These are phyloP conservation scores for Teleiodes luculella DNA, from an alignment of 2,888 invertebrate genomes.

Conservation along the genomic window DNA sequence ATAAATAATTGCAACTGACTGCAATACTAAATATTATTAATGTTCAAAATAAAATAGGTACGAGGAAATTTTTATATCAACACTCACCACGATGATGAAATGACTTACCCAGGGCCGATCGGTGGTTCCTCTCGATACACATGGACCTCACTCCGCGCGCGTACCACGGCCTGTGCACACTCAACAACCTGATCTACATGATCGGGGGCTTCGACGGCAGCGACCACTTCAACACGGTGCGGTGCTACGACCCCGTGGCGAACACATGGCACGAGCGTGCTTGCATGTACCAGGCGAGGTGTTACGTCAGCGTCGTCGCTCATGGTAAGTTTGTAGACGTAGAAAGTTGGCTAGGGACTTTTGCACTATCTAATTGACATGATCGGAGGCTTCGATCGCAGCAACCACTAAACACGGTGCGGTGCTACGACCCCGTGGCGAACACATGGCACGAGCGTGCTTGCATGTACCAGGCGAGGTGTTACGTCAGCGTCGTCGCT, in stretches of 20 bases:
- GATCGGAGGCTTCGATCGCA: slow-evolving; percentile 91
- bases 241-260: slow-evolving; percentile 87
- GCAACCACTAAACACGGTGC: slow-evolving; percentile 86
- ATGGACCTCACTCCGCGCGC: slow-evolving; percentile 84
- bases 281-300: slow-evolving; percentile 88
- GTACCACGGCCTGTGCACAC: slow-evolving; percentile 87
- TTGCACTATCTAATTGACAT: slow-evolving; percentile 66
- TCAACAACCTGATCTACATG: slow-evolving; percentile 85
- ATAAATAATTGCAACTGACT: no score
- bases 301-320: slow-evolving; percentile 87
- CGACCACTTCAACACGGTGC: slow-evolving; percentile 86
- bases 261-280: slow-evolving; percentile 87
- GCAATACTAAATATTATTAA: no score
- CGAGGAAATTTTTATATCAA: no score
- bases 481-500: slow-evolving; percentile 87
- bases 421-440: slow-evolving; percentile 87
- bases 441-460: slow-evolving; percentile 87
- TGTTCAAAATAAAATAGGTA: no score
- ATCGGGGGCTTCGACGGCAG: slow-evolving; percentile 91
- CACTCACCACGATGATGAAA: no score
- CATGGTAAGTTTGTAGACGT: slow-evolving; percentile 62
- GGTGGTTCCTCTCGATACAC: slow-evolving; percentile 85
- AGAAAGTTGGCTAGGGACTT: background rate
- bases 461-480: slow-evolving; percentile 88
- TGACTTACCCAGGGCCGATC: slow-evolving; percentile 78